Evolutionary conservation across 2,888 invertebrate genomes (phyloP).

Genomic region (Choreutis nemorana): DNA sequence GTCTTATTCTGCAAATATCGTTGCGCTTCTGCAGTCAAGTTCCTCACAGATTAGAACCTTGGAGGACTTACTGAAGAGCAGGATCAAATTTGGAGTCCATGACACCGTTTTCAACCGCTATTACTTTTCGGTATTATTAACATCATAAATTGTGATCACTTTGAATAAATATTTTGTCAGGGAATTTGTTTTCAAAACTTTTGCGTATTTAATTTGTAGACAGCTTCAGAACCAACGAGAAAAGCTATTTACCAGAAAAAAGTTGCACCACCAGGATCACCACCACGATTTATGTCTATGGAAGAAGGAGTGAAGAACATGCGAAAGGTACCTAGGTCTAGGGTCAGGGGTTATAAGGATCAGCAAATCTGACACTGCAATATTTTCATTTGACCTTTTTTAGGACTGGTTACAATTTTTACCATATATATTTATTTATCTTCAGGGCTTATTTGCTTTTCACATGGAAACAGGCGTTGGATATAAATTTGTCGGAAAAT

Average conservation of each 20-base stretch:
- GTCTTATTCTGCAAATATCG: constrained; percentile 80
- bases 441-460: constrained; percentile 70
- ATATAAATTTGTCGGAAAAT: constrained; percentile 72
- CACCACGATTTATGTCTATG: constrained; percentile 64
- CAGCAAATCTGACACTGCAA: too few species aligned
- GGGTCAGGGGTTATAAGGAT: too few species aligned
- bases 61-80: constrained; percentile 70
- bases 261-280: constrained; percentile 67
- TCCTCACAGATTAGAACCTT: constrained; percentile 72
- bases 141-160: neutral
- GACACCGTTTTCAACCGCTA: constrained; percentile 74
- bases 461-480: constrained; percentile 72
- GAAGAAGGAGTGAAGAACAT: constrained; percentile 70
- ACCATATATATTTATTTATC: constrained; percentile 4
- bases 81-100: constrained; percentile 72
- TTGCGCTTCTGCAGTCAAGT: constrained; percentile 76
- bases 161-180: neutral
- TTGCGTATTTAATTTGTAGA: constrained; percentile 39
- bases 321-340: constrained; percentile 45
- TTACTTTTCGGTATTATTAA: constrained; percentile 66
- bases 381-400: too few species aligned
- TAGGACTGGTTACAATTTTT: too few species aligned
- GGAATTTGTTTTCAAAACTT: neutral
- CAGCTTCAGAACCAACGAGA: constrained; percentile 69
- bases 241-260: constrained; percentile 70